Base-by-base conservation (phyloP, 2,113 vertebrate species). In the Piliocolobus tephrosceles region DNA sequence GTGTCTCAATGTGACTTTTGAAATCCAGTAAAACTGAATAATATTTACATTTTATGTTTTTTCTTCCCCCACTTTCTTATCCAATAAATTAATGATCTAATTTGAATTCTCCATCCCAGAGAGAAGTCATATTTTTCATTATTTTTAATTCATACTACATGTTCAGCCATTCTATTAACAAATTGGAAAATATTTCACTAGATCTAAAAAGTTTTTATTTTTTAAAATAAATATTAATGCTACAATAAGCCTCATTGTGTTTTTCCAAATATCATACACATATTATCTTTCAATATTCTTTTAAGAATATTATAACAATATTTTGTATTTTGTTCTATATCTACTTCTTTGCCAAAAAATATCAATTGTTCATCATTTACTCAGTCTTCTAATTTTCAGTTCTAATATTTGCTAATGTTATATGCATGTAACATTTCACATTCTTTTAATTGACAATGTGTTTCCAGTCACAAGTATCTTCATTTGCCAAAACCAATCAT, bases 31-130 rank as follows among this genome's bases (percentile, higher is more conserved):
- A 87, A 93, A 58, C 2, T 50, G 4, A 93, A 50, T 50, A 79
- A 68, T 91, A 73, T 66, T 89, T 93, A 76, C 8, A 92, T 70
- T 73, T 89, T 57, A 47, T 58, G 14, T 88, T 8, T 83, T 90
- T 96, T 80, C 16, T 78, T 96, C 50, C 68, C 20, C 10, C 6
- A 73, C 14, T 96, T 97, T 76, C 18, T 90, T 95, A 84, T 58
- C 43, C 7, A 75, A 45, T 70, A 97, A 87, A 52, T 50, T 52
- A 40, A 76, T 90, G 7, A 85, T n/a, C 47, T 47, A 75, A 89
- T 96, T 90, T 92, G 57, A 84, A 92, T 92, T 52, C 25, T 92
- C 32, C 17, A 75, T 64, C 47, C 11, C 86, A 83, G 8, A 84
- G 5, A 82, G 6, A 90, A 94, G 22, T 66, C 8, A 6, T 91